Evolutionary conservation across 2,797 vertebrate species (phyloP), one percentile per base, ranked within the genome.

Genomic region (Mustela erminea): DNA sequence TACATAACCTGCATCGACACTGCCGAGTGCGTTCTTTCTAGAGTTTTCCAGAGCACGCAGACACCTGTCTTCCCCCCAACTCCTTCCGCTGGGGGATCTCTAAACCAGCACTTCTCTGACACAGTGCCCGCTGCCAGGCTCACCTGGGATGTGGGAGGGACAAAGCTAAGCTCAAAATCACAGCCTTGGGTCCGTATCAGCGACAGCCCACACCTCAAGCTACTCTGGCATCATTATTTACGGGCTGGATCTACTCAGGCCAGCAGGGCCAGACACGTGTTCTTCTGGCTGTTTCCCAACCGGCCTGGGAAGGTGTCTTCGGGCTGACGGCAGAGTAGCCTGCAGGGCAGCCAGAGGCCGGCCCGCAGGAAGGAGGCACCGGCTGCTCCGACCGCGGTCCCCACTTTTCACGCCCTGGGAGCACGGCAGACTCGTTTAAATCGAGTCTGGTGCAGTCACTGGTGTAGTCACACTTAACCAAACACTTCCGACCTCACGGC

Each of bases 181-280:
- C 3, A 1, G 2, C 3, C 32, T 10, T 4, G n/a, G 4, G 9
- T 81, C 43, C 21, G 12, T 1, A 21, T 10, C 11, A 23, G 68
- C n/a, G 13, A 56, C n/a, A 18, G 60, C 32, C 9, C 38, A 35
- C 56, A 11, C 11, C 41, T 32, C 60, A 54, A 5, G 54, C 27
- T 66, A 15, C 72, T 5, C 0, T 20, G 68, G 46, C 70, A 18
- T 56, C 72, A 10, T 2, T 38, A 49, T 13, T 8, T 41, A 49
- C 27, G 58, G 89, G 75, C 35, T 23, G 15, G 14, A n/a, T 25
- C 58, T 68, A 12, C 23, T 64, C 81, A 77, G 4, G 46, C 52
- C 64, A 54, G 72, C 4, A 32, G 43, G 11, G 84, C 58, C 70
- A 43, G 60, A 70, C 78, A 41, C 3, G 6, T 43, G 62, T 60